Evolutionary conservation across 2,888 invertebrate species (phyloP), one percentile per base, ranked within the genome.

Genomic region (Acronicta alni): DNA sequence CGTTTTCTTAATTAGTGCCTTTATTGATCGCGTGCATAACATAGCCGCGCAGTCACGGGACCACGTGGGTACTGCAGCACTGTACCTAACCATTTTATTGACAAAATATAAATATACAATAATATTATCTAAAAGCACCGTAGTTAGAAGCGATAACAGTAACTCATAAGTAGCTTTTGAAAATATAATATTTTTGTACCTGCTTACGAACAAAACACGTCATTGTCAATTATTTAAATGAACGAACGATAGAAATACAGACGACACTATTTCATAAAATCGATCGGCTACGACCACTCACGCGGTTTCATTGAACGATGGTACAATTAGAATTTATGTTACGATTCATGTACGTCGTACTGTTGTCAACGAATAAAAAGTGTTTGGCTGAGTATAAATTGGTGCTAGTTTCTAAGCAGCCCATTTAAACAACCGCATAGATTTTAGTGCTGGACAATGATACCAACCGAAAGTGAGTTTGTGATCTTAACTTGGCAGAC

Each of bases 11-110:
- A 85, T 84, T 84, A 84, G 82, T 83, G 82, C 76, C 76, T 83
- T 82, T 83, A 87, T 87, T 88, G 84, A 84, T 85, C 82, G 85
- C 84, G 80, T 84, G 82, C 80, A 66, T 67, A 75, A 57, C 67
- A 60, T 68, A 52, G 64, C 54, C 35, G 43, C 38, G 39, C 14
- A 15, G 30, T 67, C 74, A 69, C 75, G 72, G 72, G 75, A 72
- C 56, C 61, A 46, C 41, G 23, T 12, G 1, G 26, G 10, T 35
- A 43, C 46, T 54, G 46, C 52, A 44, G 10, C 20, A 18, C 10
- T 14, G 37, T 44, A 37, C 4, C n/a, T n/a, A 10, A 38, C 26
- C 43, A 39, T 54, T 41, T 46, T 57, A 47, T 47, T 43, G 18
- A 30, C 39, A 48, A 42, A 48, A 56, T 30, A 35, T 44, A 18